Percentiles rank a stretch among this genome's conserved stretches.
Evolutionary conservation across 2,888 invertebrate species (phyloP).

Genomic region (Mylabris sibirica): DNA sequence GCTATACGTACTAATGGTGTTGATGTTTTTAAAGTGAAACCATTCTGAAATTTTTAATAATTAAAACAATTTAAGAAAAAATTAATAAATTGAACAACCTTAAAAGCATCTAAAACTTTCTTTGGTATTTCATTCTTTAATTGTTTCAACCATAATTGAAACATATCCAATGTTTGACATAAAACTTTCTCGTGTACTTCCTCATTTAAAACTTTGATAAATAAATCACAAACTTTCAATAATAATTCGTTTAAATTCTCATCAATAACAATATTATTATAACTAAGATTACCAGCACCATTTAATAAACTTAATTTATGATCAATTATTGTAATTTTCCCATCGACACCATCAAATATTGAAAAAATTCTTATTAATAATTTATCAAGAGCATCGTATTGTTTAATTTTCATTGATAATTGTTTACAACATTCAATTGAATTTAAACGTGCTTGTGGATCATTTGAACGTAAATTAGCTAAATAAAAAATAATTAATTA

Average conservation of each 20-base stretch:
- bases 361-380: conserved; percentile 77
- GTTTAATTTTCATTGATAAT: conserved; percentile 76
- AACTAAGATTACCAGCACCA: conserved; percentile 78
- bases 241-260: conserved; percentile 68
- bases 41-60: conserved; percentile 66
- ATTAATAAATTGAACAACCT: conserved; percentile 56
- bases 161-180: conserved; percentile 80
- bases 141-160: conserved; percentile 79
- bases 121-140: conserved; percentile 72
- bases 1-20: conserved; percentile 79
- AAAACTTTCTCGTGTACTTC: conserved; percentile 95
- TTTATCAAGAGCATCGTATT: conserved; percentile 70
- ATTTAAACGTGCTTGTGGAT: conserved; percentile 77
- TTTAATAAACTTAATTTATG: conserved; percentile 88
- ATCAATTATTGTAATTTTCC: conserved; percentile 87
- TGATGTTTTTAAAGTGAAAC: conserved; percentile 76
- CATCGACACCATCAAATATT: conserved; percentile 86
- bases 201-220: conserved; percentile 79
- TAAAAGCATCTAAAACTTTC: conserved; percentile 71
- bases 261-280: conserved; percentile 71
- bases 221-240: conserved; percentile 70
- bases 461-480: conserved; percentile 87
- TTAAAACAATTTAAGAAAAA: background rate
- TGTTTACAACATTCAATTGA: conserved; percentile 77
- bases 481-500: conserved; percentile 36